Base-by-base conservation (phyloP, 1,140 invertebrate species). In the Eupristina koningsbergeri region DNA sequence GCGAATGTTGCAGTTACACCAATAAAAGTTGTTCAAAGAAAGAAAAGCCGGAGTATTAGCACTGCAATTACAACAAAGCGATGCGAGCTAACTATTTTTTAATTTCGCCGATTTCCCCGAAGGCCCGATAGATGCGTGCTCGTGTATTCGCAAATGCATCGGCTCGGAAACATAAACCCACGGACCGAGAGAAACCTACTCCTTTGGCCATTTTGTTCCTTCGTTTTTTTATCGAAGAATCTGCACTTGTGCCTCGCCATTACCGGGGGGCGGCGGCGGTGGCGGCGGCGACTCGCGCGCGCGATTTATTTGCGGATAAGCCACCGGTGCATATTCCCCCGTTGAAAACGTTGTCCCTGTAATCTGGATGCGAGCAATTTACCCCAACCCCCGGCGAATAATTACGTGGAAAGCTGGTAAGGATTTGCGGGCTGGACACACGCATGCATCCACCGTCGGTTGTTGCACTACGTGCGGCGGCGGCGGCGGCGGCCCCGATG, bases 311-410 rank as follows among this genome's bases (percentile, higher is more conserved):
- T 79, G 75, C 45, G 84, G 87, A 88, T 88, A 88, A 87, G 75
- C 63, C 84, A 7, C 31, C 39, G 73, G 29, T 58, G 36, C 36
- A 84, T 88, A 86, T 81, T 84, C 81, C 64, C 69, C 63, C 83
- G 85, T 82, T 85, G 78, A 69, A 88, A 79, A 89, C 86, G 84
- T 87, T 79, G 50, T 89, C 86, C 86, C 84, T 83, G 85, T 86
- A 88, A 89, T 90, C 87, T 86, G 85, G 47, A 83, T 82, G 80
- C 83, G 50, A 78, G 85, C 86, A 88, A 89, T 89, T 89, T 89
- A 86, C 81, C 73, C 67, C 26, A 64, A 71, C 58, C 77, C 47
- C 19, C 81, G 36, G n/a, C 61, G 22, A 83, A 86, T 85, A 86
- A 88, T 87, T 87, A 84, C 63, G 83, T 80, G 83, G 83, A 86